phyloP scores from a whole-genome alignment of 23 tunicate genomes.

The Ciona savignyi region DNA sequence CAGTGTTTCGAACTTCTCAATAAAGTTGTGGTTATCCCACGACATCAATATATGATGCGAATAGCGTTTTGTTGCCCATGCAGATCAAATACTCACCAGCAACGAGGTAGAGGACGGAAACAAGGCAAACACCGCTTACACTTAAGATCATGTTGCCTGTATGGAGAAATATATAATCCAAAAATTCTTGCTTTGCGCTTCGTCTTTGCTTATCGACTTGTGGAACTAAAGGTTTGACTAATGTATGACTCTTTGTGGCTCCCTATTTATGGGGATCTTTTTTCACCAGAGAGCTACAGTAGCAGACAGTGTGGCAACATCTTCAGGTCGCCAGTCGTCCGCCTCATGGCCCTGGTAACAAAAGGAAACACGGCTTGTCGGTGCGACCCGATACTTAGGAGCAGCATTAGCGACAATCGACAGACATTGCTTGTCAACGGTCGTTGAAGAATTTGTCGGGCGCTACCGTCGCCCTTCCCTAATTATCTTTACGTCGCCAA shows the following conservation, averaged over 20 bases:
- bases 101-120: not conserved
- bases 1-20: no score
- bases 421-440: not conserved
- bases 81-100: not conserved
- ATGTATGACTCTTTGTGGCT: not conserved
- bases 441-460: not conserved
- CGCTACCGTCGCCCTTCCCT: not conserved
- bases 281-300: not conserved
- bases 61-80: not conserved
- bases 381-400: constrained; percentile 1
- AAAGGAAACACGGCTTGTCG: not conserved
- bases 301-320: not conserved
- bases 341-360: not conserved
- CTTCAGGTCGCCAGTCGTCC: not conserved
- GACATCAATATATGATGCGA: no score
- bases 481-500: not conserved
- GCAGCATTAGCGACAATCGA: not conserved
- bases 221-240: not conserved
- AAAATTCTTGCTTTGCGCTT: no score
- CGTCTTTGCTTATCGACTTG: no score
- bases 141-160: no score
- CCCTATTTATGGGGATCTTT: not conserved
- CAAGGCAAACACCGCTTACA: not conserved
- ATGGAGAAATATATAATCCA: no score
- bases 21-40: no score